Evolutionary conservation across 2,797 vertebrate genomes (phyloP), one percentile per base, ranked within the genome.

Genomic region (Pangasius sanitwongsei): DNA sequence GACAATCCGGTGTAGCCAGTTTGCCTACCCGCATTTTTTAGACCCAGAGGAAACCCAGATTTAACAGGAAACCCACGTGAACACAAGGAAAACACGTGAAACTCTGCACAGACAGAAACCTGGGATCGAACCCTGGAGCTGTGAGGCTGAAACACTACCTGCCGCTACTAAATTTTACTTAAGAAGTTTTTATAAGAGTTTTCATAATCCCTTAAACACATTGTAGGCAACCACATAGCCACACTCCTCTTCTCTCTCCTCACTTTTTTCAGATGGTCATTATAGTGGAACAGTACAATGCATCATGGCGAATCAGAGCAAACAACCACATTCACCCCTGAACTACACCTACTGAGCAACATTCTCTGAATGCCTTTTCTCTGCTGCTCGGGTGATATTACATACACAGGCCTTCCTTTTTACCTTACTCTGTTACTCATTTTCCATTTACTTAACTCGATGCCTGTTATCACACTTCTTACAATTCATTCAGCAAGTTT

Each of bases 281-380:
- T 91, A 83, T n/a, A 69, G 72, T 84, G 25, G 25, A 50, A 15
- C 28, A 31, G 44, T 28, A 28, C 74, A 92, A 89, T 83, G 87
- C 31, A 13, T 59, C 48, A 7, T 57, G 18, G 11, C 90, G 88
- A 89, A 65, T 91, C 70, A 75, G 69, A 86, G 18, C 20, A 37
- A 67, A 86, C 41, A 53, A 83, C 65, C 53, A 50, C 28, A 34
- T 69, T 85, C 50, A 25, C 44, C 18, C 16, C 15, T 41, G 87
- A 86, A 80, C 50, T 44, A 28, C 9, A 77, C 86, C 74, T 53
- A 83, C 74, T 90, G 86, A 85, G 67, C 53, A 80, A 70, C 92
- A 91, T 92, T 91, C 86, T 89, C 34, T n/a, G 50, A 89, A 92
- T 87, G 85, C 28, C 86, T 90, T 63, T 34, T 41, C 16, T 72